Conservation (phyloP, 1,140 invertebrate species). For the Trichogramma pretiosum region DNA sequence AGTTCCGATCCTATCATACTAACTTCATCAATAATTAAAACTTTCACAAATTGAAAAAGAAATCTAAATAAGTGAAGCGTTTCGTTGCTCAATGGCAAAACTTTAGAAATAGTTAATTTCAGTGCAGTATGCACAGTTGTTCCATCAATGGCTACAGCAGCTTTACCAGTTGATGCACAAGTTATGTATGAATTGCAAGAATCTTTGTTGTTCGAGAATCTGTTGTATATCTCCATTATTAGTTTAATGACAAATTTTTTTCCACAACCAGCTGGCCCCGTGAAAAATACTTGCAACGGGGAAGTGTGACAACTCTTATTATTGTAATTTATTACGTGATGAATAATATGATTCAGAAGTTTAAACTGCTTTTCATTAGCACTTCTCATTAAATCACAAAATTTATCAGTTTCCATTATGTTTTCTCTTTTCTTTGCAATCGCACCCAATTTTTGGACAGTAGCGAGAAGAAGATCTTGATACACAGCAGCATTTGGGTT, state of each 20-base stretch:
- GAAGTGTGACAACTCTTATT: conserved; percentile 19
- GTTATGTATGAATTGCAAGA: conserved; percentile 26
- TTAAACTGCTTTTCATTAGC: conserved; percentile 30
- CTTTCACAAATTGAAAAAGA: too few species aligned
- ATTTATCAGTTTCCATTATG: conserved; percentile 1
- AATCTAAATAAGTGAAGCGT: too few species aligned
- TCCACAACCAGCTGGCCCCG: conserved; percentile 28
- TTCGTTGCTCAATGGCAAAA: too few species aligned
- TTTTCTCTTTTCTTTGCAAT: conserved; percentile 19
- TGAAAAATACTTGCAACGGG: conserved; percentile 29
- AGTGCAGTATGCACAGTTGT: conserved; percentile 30
- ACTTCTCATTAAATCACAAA: conserved; percentile 9
- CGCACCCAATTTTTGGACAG: conserved; percentile 6
- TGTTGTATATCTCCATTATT: conserved; percentile 28
- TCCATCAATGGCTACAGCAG: conserved; percentile 30
- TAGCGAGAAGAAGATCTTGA: conserved; percentile 11
- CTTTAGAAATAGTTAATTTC: conserved; percentile 17
- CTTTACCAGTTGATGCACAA: conserved; percentile 35
- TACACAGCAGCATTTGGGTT: conserved; percentile 10
- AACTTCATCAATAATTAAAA: conserved; percentile 36
- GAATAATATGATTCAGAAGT: conserved; percentile 14
- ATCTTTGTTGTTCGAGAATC: conserved; percentile 10
- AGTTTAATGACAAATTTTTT: conserved; percentile 27
- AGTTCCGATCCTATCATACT: conserved; percentile 29
- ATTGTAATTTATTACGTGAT: conserved; percentile 4